Evolutionary conservation across 1,140 invertebrate genomes (phyloP), one percentile per base, ranked within the genome.

Genomic region (Cyclargus thomasi): DNA sequence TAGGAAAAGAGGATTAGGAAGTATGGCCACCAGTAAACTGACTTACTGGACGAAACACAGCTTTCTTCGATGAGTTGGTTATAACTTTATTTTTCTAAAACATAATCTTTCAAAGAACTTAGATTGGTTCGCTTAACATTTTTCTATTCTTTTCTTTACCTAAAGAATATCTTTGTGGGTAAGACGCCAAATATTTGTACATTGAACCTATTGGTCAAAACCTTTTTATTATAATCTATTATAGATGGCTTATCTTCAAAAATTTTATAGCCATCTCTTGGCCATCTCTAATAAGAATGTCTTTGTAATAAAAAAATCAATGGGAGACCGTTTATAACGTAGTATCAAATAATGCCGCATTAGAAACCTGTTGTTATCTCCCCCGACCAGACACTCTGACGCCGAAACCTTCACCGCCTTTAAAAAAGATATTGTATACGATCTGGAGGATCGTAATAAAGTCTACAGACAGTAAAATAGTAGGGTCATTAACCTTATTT

Each of bases 231-330:
- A 29, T 29, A 29, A n/a, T n/a, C n/a, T n/a, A n/a, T n/a, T 8
- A 29, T 29, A 55, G 53, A 53, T 57, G 22, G 64, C 29, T 65
- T 57, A 65, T 53, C 64, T 55, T 69, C 65, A 67, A 69, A 70
- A 69, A 68, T 75, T 64, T 69, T 68, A 70, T 57, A 71, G 36
- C 1, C 23, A 11, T 39, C 39, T 47, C 39, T 47, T 3, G 39
- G 39, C 55, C 35, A 67, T 68, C 23, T 62, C 55, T 10, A 59
- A 59, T 20, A 59, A 65, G 67, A 65, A 53, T 14, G 72, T 74
- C 70, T 77, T 71, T 74, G 70, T 75, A 73, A 79, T 73, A 73
- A 81, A 77, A 77, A 79, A 81, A 73, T 80, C 79, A 81, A 81
- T 80, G 74, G 74, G 63, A 53, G 71, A 75, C 74, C 74, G 73